Evolutionary conservation across 2,888 invertebrate species (phyloP), one percentile per base, ranked within the genome.

Genomic region (Drosophila limbata): DNA sequence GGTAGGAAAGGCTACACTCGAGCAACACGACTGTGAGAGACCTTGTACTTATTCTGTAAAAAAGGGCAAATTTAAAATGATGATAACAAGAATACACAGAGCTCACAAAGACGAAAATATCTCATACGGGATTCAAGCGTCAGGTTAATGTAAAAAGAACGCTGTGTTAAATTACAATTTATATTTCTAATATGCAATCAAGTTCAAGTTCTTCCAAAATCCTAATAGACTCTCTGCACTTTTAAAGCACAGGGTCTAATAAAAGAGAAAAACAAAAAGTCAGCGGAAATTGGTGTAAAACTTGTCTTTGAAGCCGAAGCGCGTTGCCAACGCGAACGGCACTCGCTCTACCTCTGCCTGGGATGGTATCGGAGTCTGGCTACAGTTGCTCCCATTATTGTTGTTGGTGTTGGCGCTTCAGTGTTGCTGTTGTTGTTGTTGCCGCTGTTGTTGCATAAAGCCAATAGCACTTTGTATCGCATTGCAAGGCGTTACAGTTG

Each of bases 211-310:
- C 25, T 25, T 6, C 25, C 25, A 25, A 28, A 28, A 28, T 28
- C 1, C 8, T 28, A 37, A 8, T 37, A 37, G n/a, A 37, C 37
- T 37, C n/a, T n/a, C 3, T 37, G 6, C n/a, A 37, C n/a, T n/a
- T 37, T n/a, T 37, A 1, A 8, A 35, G 35, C n/a, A 6, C 37
- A 37, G 37, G 37, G 37, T 37, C n/a, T 37, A 37, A 21, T 48
- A 60, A 47, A 35, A 39, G 55, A 45, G 9, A 47, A 52, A 47
- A 47, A 65, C 40, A 53, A 57, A 50, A 28, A 42, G 17, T 42
- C 71, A 77, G 77, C 83, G 88, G 85, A 85, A 85, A 88, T 83
- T 83, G 87, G 77, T 81, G 80, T 83, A 88, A 85, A 83, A 85
- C 88, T 77, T 66, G 88, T 82, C 85, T 85, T 77, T 73, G 74